Evolutionary conservation across 2,888 invertebrate genomes (phyloP).

Genomic region (Allolobophora icterica): DNA sequence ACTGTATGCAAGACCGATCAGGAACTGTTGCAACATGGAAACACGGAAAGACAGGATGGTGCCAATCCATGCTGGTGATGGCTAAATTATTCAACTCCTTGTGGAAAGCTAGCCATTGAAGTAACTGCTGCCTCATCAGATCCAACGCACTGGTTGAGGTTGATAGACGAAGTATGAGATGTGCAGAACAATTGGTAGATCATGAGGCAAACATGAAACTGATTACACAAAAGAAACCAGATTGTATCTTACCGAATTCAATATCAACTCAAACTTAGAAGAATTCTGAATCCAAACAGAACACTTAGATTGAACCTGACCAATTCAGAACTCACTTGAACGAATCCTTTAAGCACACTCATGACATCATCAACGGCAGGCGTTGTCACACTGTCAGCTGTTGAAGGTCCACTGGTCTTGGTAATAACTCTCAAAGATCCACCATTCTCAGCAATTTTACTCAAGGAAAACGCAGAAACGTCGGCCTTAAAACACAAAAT

Average conservation of each 20-base stretch:
- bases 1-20: no score
- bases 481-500: conserved; percentile 22
- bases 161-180: no score
- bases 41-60: no score
- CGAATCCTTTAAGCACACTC: conserved; percentile 34
- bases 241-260: neutral
- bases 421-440: conserved; percentile 26
- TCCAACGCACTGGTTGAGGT: no score
- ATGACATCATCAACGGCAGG: neutral
- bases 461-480: neutral
- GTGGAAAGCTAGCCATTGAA: no score
- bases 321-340: conserved; percentile 36
- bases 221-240: neutral
- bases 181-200: no score
- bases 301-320: neutral
- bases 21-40: no score
- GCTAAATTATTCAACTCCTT: no score
- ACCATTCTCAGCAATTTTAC: neutral
- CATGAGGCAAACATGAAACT: neutral
- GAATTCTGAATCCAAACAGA: neutral
- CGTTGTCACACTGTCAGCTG: neutral
- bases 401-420: conserved; percentile 14
- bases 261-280: neutral
- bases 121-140: no score
- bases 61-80: no score